Conservation (phyloP, 2,113 vertebrate genomes). For the Petroica traversi region DNA sequence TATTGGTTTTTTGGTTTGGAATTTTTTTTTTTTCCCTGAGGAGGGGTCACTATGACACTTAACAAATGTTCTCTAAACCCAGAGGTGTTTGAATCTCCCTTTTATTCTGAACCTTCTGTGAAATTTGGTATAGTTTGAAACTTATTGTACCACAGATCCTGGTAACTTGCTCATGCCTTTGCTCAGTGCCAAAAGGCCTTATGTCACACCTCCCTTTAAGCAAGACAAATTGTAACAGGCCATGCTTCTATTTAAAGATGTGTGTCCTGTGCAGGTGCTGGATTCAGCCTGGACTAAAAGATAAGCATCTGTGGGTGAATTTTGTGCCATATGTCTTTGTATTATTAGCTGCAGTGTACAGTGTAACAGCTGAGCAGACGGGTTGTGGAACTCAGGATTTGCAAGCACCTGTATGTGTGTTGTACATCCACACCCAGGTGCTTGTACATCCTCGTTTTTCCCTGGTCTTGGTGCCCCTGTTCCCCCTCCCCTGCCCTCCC, state of each 20-base stretch:
- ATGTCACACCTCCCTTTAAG: background rate
- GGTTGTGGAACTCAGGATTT: background rate
- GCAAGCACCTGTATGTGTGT: background rate
- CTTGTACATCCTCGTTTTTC: background rate
- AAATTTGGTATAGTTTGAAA: background rate
- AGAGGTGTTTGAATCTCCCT: slow-evolving; percentile 12
- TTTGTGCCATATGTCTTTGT: slow-evolving; percentile 70
- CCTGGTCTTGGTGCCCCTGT: background rate
- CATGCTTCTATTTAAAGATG: background rate
- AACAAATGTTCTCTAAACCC: background rate
- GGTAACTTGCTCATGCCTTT: slow-evolving; percentile 44
- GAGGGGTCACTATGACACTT: slow-evolving; percentile 60
- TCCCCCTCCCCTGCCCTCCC: background rate
- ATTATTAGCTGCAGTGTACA: background rate
- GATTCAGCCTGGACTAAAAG: slow-evolving; percentile 15
- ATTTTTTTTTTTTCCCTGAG: slow-evolving; percentile 51
- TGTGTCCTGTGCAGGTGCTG: background rate
- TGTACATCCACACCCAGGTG: accelerated
- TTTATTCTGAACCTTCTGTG: background rate
- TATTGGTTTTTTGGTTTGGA: background rate
- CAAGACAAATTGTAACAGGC: background rate
- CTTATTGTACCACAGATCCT: background rate
- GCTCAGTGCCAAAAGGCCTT: slow-evolving; percentile 78
- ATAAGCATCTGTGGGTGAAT: slow-evolving; percentile 24
- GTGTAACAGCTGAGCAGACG: background rate